Conservation (phyloP, 37 sponge, comb jelly and placozoan species). For the Eunapius fragilis region DNA sequence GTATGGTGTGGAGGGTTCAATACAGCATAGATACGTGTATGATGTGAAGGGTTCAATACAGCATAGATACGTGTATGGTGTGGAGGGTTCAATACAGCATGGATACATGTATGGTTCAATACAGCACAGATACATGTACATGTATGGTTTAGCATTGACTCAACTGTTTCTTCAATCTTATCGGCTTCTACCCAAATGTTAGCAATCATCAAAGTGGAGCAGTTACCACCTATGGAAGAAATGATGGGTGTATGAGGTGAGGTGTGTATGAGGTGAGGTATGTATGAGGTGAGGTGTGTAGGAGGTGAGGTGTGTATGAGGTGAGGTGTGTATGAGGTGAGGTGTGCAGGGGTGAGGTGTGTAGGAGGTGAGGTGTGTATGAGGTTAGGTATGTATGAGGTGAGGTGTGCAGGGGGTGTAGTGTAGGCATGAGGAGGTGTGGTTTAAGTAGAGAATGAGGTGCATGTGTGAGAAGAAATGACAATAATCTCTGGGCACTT, state of each 20-base stretch:
- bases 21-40: too few species aligned
- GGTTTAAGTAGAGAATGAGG: neutral
- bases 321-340: neutral
- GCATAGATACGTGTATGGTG: too few species aligned
- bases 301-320: neutral
- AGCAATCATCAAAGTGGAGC: constrained; percentile 91
- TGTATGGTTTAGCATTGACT: too few species aligned
- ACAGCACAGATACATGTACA: too few species aligned
- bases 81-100: too few species aligned
- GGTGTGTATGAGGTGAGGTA: neutral
- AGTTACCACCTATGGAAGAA: constrained; percentile 86
- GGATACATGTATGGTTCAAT: too few species aligned
- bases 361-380: neutral
- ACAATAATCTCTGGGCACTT: too few species aligned
- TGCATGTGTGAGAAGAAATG: neutral
- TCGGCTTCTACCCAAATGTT: constrained; percentile 92
- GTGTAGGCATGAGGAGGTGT: neutral
- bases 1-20: too few species aligned
- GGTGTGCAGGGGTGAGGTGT: neutral
- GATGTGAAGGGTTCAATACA: too few species aligned
- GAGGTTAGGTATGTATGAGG: neutral
- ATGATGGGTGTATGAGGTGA: neutral
- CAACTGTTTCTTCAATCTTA: constrained; percentile 92
- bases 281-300: too few species aligned
- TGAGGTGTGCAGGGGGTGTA: neutral